A percentile compares a stretch with the other conserved stretches of the same genome.
These are phyloP conservation scores for Coregonus suidteri DNA, from an alignment of 2,797 vertebrate genomes.

Conservation along the genomic window DNA sequence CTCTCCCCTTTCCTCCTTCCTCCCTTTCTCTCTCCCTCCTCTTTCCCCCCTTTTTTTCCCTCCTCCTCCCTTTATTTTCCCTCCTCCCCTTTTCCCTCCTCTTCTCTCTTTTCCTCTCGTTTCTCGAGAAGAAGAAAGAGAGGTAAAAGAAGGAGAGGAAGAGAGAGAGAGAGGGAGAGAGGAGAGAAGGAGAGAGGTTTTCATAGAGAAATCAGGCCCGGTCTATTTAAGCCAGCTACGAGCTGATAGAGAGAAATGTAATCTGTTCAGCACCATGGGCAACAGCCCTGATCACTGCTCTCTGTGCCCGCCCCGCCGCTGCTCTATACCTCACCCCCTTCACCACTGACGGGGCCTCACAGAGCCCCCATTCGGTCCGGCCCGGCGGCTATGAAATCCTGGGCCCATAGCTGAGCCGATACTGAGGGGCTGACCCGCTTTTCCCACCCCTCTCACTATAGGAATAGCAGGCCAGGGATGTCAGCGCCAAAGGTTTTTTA, in stretches of 20 bases:
- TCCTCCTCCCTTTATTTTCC: too few species aligned
- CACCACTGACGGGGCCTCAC: background rate
- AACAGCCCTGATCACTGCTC: background rate
- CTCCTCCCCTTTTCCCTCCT: background rate
- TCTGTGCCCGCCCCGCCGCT: background rate
- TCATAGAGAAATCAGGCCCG: background rate
- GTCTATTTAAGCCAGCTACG: background rate
- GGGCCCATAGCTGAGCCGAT: background rate
- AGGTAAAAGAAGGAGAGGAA: background rate
- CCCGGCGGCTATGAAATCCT: background rate
- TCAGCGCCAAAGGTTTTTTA: background rate
- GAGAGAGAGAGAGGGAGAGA: background rate
- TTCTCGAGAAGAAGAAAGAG: background rate
- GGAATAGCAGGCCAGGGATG: background rate
- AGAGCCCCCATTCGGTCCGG: background rate
- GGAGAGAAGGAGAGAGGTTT: background rate
- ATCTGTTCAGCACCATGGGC: background rate
- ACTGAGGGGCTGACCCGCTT: background rate
- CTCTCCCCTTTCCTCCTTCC: too few species aligned
- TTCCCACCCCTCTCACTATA: background rate
- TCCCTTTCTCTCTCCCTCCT: background rate
- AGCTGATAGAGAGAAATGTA: slow-evolving; percentile 20
- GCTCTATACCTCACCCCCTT: background rate
- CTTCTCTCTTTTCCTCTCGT: slow-evolving; percentile 21
- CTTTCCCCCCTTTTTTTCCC: too few species aligned